Conservation (phyloP, 2,888 invertebrate species). For the Philopedon plagiatum region DNA sequence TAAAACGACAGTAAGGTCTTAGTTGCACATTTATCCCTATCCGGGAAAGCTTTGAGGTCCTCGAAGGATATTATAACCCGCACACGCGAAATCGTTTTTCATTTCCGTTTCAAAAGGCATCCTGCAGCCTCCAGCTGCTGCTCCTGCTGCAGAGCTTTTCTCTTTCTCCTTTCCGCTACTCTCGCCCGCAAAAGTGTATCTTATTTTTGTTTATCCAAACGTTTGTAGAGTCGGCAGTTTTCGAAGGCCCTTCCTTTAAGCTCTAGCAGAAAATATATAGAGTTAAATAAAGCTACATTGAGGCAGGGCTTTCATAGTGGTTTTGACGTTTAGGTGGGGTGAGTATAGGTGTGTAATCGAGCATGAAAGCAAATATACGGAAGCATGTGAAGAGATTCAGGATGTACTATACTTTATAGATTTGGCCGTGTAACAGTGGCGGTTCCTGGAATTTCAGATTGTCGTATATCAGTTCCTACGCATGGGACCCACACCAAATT, state of each 20-base stretch:
- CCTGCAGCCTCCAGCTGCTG: slow-evolving; percentile 16
- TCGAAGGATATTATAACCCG: slow-evolving; percentile 8
- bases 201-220: slow-evolving; percentile 38
- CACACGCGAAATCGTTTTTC: slow-evolving; percentile 25
- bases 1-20: neutral
- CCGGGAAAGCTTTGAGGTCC: neutral
- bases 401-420: slow-evolving; percentile 7
- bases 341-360: slow-evolving; percentile 38
- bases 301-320: slow-evolving; percentile 24
- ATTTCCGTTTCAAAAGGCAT: slow-evolving; percentile 21
- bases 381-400: slow-evolving; percentile 21
- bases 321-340: slow-evolving; percentile 27
- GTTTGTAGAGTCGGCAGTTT: slow-evolving; percentile 30
- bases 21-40: slow-evolving; percentile 8
- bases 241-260: slow-evolving; percentile 22
- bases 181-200: slow-evolving; percentile 18
- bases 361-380: slow-evolving; percentile 26
- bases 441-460: no score
- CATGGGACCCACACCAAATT: no score
- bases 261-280: neutral
- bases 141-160: no score
- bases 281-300: slow-evolving; percentile 26
- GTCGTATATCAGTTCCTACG: no score
- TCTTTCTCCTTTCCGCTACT: slow-evolving; percentile 12
- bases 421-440: no score